Percentiles rank a stretch among this genome's conserved stretches.
Conservation (phyloP, 2,797 vertebrate genomes). For the Sciaenops ocellatus region DNA sequence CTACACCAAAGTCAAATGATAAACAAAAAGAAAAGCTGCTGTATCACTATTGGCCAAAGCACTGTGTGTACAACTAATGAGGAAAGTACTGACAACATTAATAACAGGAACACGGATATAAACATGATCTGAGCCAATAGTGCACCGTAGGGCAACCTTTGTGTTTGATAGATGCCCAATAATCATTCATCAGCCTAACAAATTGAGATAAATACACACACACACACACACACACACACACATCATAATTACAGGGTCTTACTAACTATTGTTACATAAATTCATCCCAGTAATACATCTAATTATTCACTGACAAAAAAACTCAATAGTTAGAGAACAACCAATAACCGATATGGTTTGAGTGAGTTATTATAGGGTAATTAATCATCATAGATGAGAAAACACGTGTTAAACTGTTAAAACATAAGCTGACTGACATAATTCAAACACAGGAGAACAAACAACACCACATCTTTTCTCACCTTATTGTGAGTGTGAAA, state of each 20-base stretch:
- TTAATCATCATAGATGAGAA: not conserved
- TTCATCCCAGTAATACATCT: not conserved
- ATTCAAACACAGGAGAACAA: not conserved
- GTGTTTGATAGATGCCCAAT: constrained; percentile 1
- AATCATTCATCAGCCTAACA: not conserved
- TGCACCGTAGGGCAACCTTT: not conserved
- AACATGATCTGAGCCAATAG: not conserved
- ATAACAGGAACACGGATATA: not conserved
- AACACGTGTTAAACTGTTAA: not conserved
- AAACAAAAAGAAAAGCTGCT: constrained; percentile 14
- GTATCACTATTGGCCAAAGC: constrained; percentile 10
- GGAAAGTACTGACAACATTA: constrained; percentile 3
- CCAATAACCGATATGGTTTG: not conserved
- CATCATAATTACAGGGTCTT: not conserved
- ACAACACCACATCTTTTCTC: constrained; percentile 14
- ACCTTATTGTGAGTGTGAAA: constrained; percentile 21
- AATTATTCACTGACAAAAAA: not conserved
- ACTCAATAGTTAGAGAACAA: not conserved
- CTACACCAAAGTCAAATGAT: constrained; percentile 10
- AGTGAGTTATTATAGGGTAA: not conserved
- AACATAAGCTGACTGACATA: not conserved
- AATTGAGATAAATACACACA: not conserved
- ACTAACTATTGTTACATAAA: not conserved
- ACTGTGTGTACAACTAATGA: not conserved
- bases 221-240: not conserved